Evolutionary conservation across 2,797 vertebrate genomes (phyloP), one percentile per base, ranked within the genome.

Genomic region (Florisuga fusca): DNA sequence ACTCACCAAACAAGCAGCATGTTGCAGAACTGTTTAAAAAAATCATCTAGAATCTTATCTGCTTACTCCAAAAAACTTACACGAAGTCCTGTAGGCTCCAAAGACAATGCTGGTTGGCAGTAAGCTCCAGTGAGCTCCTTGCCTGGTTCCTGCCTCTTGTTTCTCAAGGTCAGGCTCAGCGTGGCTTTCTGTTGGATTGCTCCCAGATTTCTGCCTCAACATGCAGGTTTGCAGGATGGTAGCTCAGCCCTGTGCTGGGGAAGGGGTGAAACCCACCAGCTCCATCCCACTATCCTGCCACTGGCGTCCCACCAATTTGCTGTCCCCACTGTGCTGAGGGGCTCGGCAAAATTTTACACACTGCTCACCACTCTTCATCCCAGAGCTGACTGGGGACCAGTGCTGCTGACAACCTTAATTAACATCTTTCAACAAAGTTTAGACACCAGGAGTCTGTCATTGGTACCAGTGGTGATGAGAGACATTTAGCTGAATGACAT

Each of bases 391-490:
- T 81, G 46, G 55, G 41, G 61, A 89, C 9, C 46, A 58, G 26
- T 57, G 41, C 50, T 43, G 50, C 36, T 68, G 68, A 84, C 0
- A 12, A 36, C 21, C 13, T 45, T n/a, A 80, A 89, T 93, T 76
- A 87, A 50, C 54, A 6, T 61, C 53, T 80, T 87, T 33, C 84
- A 61, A 7, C 53, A 53, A 27, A 45, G 9, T 66, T 82, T 73
- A 0, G 0, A 26, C 61, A 43, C 46, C 55, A 27, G 31, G 23
- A 34, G 20, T 26, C 51, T 80, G n/a, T n/a, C 17, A 4, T 33
- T 89, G 73, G 48, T 79, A 63, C 10, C 25, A 41, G 34, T 9
- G 41, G 43, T 33, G 59, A 73, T 23, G 33, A 80, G 76, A 86
- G 53, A 50, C 16, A 3, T 68, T 72, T 51, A 75, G 63, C 10